Evolutionary conservation across 1,140 invertebrate species (phyloP), one percentile per base, ranked within the genome.

Genomic region (Dendrolimus punctatus): DNA sequence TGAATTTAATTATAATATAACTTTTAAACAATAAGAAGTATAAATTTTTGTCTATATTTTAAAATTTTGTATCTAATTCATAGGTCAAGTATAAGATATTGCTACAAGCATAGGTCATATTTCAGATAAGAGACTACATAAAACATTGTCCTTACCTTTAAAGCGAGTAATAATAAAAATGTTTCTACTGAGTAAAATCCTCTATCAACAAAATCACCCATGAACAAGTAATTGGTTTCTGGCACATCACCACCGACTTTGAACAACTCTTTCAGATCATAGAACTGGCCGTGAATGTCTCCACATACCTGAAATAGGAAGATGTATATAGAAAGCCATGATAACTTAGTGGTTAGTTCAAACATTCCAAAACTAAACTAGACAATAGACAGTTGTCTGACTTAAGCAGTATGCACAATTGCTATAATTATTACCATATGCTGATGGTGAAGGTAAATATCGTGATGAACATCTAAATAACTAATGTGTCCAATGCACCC

Each of bases 131-230:
- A 50, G 45, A 46, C 38, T 8, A 45, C n/a, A 45, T 42, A 50
- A 54, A 40, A 36, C 8, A 44, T 39, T 23, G 47, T 47, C 72
- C 68, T 88, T 90, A 98, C 98, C 90, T 99, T 99, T 58, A 99
- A 89, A 51, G 98, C 98, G 82, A 99, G 88, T 59, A 99, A 89
- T 56, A 99, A 90, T 66, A 99, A 90, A 90, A 99, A 99, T 63
- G 99, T 99, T 91, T 99, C 98, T 8, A 99, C 98, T 75, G 97
- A 99, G 88, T 99, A 99, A 88, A 99, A 99, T 52, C 98, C 98
- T 89, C 98, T 90, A 84, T 99, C 98, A 6, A 99, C 98, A 91
- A 99, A 99, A 88, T 99, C 98, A 10, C 98, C 98, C 95, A 99
- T 98, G 79, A 99, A 99, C 43, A 99, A 88, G 74, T 99, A 99